Conservation (phyloP, 2,888 invertebrate species). For the Lasioglossum marginatum region DNA sequence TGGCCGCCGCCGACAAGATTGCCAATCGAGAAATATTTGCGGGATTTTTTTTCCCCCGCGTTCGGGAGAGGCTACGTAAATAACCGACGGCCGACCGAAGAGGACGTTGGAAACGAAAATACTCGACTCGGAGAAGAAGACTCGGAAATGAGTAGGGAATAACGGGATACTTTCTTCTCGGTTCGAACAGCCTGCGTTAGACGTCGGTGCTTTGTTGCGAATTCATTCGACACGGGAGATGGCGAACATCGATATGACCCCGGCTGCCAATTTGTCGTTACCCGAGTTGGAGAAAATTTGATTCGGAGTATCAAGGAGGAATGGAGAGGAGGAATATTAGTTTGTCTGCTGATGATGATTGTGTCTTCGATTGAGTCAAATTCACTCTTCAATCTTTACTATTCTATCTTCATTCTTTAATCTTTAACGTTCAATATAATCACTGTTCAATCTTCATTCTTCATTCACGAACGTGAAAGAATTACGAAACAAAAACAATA, state of each 20-base stretch:
- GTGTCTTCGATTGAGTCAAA: too few species aligned
- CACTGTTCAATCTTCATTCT: too few species aligned
- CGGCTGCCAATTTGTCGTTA: neutral
- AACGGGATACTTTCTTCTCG: neutral
- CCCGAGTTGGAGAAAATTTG: neutral
- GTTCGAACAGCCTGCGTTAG: neutral
- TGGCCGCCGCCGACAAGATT: conserved; percentile 37
- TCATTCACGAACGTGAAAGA: too few species aligned
- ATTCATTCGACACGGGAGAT: neutral
- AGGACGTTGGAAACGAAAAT: conserved; percentile 16
- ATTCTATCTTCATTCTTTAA: too few species aligned
- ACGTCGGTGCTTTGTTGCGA: neutral
- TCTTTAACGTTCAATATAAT: too few species aligned
- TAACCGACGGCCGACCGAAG: conserved; percentile 16
- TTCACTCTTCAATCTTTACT: too few species aligned
- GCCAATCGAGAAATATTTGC: conserved; percentile 37
- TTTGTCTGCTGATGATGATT: too few species aligned
- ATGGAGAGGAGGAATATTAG: too few species aligned
- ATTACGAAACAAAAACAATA: too few species aligned
- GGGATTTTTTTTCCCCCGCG: conserved; percentile 20
- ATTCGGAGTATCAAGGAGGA: neutral
- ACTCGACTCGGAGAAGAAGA: neutral
- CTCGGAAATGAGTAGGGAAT: neutral
- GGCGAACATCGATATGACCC: neutral
- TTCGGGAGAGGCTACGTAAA: conserved; percentile 14